phyloP scores from a whole-genome alignment of 2,888 invertebrate genomes.

The Antheraea assamensis region DNA sequence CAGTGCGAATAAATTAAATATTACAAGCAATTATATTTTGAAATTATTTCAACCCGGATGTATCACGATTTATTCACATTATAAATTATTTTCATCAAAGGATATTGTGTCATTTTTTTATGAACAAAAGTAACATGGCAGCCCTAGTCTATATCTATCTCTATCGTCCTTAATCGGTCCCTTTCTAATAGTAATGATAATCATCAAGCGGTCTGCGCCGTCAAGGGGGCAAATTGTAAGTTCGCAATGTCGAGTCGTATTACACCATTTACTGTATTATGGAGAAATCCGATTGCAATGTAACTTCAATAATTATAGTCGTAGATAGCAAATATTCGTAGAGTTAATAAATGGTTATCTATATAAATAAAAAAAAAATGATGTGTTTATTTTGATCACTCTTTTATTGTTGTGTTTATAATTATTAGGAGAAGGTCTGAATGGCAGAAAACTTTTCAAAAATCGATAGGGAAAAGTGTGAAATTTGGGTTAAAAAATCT shows the following conservation, averaged over 20 bases:
- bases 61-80: no score
- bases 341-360: neutral
- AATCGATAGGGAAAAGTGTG: no score
- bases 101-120: no score
- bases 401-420: no score
- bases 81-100: no score
- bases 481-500: no score
- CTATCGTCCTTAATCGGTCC: constrained; percentile 31
- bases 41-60: no score
- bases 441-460: no score
- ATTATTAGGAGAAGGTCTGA: no score
- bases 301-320: neutral
- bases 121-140: neutral
- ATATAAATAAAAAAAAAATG: neutral
- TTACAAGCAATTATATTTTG: no score
- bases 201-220: constrained; percentile 57
- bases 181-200: constrained; percentile 65
- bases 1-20: neutral
- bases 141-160: constrained; percentile 14
- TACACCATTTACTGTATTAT: constrained; percentile 40
- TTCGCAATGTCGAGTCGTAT: constrained; percentile 41
- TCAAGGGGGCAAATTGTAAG: constrained; percentile 63
- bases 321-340: neutral
- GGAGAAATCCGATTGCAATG: constrained; percentile 33
- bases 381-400: no score